Conservation (phyloP, 2,888 invertebrate genomes). For the Eupithecia pulchellata region DNA sequence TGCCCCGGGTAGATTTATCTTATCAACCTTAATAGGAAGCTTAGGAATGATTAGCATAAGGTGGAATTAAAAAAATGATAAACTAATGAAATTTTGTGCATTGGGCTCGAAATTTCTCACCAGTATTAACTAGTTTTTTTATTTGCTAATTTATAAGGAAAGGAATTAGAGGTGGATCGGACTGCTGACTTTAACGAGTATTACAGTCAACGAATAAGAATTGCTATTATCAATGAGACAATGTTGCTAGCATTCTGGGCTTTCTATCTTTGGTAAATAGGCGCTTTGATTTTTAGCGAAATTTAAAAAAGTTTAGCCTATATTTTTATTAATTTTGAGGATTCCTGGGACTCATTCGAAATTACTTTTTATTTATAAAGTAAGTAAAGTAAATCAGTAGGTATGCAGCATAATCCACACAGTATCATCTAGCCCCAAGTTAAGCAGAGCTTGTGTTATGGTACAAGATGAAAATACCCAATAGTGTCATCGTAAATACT, state of each 20-base stretch:
- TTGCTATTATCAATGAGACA: background rate
- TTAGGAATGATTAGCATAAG: constrained; percentile 19
- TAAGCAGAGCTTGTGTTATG: no score
- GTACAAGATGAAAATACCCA: background rate
- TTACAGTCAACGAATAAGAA: background rate
- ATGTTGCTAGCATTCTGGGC: background rate
- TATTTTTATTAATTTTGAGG: no score
- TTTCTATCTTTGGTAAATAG: background rate
- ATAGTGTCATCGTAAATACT: no score
- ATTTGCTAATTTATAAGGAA: background rate
- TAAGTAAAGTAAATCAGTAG: no score
- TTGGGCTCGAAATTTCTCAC: constrained; percentile 13
- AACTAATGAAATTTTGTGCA: background rate
- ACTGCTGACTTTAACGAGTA: background rate
- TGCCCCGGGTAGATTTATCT: constrained; percentile 28
- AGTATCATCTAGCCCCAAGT: no score
- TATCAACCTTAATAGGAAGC: constrained; percentile 34
- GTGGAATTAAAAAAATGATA: background rate
- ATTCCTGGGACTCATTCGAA: no score
- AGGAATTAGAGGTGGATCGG: background rate
- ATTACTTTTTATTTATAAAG: no score
- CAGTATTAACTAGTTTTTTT: background rate
- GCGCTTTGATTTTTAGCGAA: background rate
- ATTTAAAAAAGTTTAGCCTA: background rate
- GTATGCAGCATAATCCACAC: no score